Conservation (phyloP, 2,888 invertebrate genomes). For the Ophion slaviceki region DNA sequence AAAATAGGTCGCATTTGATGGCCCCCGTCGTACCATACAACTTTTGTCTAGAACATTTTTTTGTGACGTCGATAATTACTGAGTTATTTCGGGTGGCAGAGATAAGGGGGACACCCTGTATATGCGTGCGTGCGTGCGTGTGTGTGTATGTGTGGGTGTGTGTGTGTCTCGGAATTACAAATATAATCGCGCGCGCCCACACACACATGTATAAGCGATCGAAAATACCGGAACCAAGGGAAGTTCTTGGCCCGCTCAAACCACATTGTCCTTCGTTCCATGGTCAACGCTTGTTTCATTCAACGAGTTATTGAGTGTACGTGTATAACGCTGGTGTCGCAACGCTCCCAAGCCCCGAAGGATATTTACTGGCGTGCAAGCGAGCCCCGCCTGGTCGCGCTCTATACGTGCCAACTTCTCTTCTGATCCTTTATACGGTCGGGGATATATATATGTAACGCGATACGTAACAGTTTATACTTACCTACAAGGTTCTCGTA, state of each 20-base stretch:
- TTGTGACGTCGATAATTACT: too few species aligned
- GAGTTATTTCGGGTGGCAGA: too few species aligned
- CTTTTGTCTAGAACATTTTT: too few species aligned
- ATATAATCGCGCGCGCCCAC: too few species aligned
- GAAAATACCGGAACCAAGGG: background rate
- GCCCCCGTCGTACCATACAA: too few species aligned
- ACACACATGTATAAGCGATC: too few species aligned
- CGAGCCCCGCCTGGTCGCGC: background rate
- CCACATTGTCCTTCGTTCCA: slow-evolving; percentile 27
- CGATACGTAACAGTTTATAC: slow-evolving; percentile 55
- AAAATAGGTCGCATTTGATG: too few species aligned
- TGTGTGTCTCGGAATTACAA: too few species aligned
- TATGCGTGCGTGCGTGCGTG: too few species aligned
- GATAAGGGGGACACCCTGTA: too few species aligned
- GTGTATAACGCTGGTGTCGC: background rate
- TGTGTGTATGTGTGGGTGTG: too few species aligned
- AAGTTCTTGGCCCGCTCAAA: background rate
- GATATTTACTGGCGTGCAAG: slow-evolving; percentile 14
- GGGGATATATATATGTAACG: slow-evolving; percentile 31
- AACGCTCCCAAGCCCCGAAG: slow-evolving; percentile 34
- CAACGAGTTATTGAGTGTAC: slow-evolving; percentile 54
- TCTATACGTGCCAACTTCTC: slow-evolving; percentile 30
- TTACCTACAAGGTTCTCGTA: slow-evolving; percentile 50
- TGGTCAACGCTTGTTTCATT: slow-evolving; percentile 54
- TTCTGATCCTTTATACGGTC: slow-evolving; percentile 24